Conservation (phyloP, 1,140 invertebrate species). For the Aphelenchoides avenae region DNA sequence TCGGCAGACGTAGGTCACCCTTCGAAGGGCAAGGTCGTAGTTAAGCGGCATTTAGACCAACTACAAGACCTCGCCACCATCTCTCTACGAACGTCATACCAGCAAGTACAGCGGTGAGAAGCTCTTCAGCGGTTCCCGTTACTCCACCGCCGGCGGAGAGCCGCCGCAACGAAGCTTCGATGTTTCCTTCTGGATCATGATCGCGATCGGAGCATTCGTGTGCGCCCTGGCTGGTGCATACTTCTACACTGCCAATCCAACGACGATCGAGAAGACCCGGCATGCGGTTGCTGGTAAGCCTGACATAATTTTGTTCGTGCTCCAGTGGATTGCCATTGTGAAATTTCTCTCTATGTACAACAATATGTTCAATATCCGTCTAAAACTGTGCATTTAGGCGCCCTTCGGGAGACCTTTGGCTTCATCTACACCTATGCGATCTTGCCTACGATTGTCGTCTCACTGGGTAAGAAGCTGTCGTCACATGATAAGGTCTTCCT, state of each 20-base stretch:
- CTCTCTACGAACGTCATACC: conserved; percentile 6
- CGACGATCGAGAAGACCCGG: conserved; percentile 14
- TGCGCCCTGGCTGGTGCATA: conserved; percentile 32
- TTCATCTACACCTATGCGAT: conserved; percentile 49
- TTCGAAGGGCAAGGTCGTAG: neutral
- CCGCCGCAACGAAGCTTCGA: conserved; percentile 11
- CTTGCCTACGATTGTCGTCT: conserved; percentile 25
- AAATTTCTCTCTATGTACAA: conserved; percentile 9
- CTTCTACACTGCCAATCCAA: conserved; percentile 32
- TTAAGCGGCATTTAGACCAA: conserved; percentile 1
- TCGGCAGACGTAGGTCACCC: neutral
- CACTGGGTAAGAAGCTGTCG: conserved; percentile 20
- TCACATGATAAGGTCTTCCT: neutral
- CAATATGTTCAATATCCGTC: conserved; percentile 15
- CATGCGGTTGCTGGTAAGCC: conserved; percentile 26
- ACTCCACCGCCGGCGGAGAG: neutral
- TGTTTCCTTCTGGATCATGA: conserved; percentile 19
- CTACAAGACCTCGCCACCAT: neutral
- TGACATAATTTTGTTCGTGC: neutral
- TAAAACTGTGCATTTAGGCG: conserved; percentile 42
- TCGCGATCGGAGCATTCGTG: conserved; percentile 19
- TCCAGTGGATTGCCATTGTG: neutral
- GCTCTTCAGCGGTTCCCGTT: neutral
- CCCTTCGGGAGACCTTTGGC: conserved; percentile 3
- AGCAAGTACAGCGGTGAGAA: conserved; percentile 21